Base-by-base conservation (phyloP, 1,140 invertebrate species). In the Diploscapter pachys region DNA sequence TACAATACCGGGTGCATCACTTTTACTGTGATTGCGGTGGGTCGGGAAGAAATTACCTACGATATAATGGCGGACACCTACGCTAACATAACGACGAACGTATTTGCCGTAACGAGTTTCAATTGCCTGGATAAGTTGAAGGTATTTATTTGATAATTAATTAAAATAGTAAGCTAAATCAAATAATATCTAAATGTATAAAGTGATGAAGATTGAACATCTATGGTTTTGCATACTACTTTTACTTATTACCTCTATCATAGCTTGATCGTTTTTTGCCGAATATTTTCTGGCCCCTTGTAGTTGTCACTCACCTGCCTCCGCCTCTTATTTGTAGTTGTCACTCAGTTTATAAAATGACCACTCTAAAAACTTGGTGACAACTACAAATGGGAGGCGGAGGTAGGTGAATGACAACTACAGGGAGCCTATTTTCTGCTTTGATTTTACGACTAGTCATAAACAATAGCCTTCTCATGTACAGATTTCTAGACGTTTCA, bases 71-170 rank as follows among this genome's bases (percentile, higher is more conserved):
- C 9, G 49, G 1, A 74, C 6, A 54, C 61, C 31, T 78, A 78
- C 62, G 4, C 9, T 4, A 61, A 62, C 11, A 31, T 78, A 13
- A 67, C 66, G 13, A 4, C 49, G 3, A 77, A 70, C 49, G 68
- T 31, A 49, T 78, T 53, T 63, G 69, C 68, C 5, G 75, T 78
- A 49, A 61, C 55, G 8, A 70, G 64, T 78, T 55, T 72, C 51
- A 66, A 78, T n/a, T 78, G 77, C 53, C 31, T 78, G 4, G 31
- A 31, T 31, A 31, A 1, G 1, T 31, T 31, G 31, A 0, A 31
- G 31, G 31, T 31, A 31, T 31, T 31, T 31, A 31, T 31, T 31
- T 31, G 0, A 1, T 72, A 61, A 1, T 78, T 73, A 51, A 72
- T 78, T 62, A 64, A 59, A 57, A 73, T 75, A 31, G 76, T 73